Base-by-base conservation (phyloP, 2,113 vertebrate species). In the Maylandia zebra region DNA sequence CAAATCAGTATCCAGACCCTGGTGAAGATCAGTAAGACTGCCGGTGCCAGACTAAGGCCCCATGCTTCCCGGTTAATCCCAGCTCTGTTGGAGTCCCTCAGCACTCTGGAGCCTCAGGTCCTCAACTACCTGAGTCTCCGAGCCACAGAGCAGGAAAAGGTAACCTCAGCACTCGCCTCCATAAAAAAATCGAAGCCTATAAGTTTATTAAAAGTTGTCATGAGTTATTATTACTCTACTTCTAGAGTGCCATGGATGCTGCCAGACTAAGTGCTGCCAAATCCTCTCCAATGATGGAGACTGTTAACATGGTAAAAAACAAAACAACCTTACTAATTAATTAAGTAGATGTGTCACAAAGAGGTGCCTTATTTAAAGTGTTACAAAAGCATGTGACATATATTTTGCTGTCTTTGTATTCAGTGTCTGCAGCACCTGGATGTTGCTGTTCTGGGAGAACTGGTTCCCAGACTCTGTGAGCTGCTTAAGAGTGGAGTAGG, bases 261-360 rank as follows among this genome's bases (percentile, higher is more conserved):
- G 98, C 98, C 84, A 97, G 99, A 86, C 97, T 99, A 85, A 99
- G 97, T 93, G 98, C 98, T 93, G 98, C 98, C 82, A 99, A 98
- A 86, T 98, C 98, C 3, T 99, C 99, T 86, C 99, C 98, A 50
- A 99, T 99, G 98, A 99, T 99, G 99, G 99, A 99, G 95, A 99
- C 99, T 1, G 96, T 99, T 90, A 99, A 99, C 93, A 98, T 98
- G 98, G 99, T 99, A 94, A 94, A 95, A 94, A 82, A 24, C 9
- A 3, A 95, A 78, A 17, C 19, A 30, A 5, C 11, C 57, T 19
- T 36, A 19, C 24, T 50, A 78, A 78, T 12, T 50, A 8, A 78
- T 78, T n/a, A n/a, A 50, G 17, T 78, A n/a, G 19, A 5, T 78
- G 74, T 78, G 27, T 52, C 45, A 78, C 27, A 45, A 41, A 45